Percentiles rank a stretch among this genome's conserved stretches.
Evolutionary conservation across 2,797 vertebrate genomes (phyloP).

Genomic region (Tragopan temminckii): DNA sequence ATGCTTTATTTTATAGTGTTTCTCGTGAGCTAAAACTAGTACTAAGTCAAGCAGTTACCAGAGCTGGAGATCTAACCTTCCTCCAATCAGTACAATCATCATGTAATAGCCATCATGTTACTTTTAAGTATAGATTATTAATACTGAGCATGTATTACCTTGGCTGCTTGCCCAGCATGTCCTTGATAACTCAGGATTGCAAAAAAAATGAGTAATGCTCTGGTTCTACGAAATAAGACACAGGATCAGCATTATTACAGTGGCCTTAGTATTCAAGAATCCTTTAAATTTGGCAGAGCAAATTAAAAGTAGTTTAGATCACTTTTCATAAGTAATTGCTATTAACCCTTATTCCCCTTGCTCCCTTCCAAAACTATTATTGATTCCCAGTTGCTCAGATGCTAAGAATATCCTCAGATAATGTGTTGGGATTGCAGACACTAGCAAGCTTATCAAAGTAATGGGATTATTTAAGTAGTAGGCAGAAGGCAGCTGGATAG

Average conservation of each 20-base stretch:
- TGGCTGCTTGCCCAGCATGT: constrained; percentile 79
- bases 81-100: constrained; percentile 28
- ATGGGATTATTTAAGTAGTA: neutral
- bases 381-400: constrained; percentile 59
- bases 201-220: constrained; percentile 73
- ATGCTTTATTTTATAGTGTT: constrained; percentile 60
- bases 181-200: constrained; percentile 79
- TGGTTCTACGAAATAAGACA: constrained; percentile 68
- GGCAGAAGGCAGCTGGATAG: neutral
- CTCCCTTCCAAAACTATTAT: constrained; percentile 24
- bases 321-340: constrained; percentile 59
- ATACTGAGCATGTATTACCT: constrained; percentile 73
- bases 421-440: constrained; percentile 42
- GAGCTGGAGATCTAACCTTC: constrained; percentile 43
- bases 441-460: constrained; percentile 47
- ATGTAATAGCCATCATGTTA: constrained; percentile 66
- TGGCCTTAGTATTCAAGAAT: constrained; percentile 65
- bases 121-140: constrained; percentile 78
- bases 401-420: constrained; percentile 45
- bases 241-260: constrained; percentile 70
- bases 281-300: constrained; percentile 61
- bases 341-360: constrained; percentile 49
- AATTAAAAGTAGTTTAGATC: constrained; percentile 71
- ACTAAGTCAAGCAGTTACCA: constrained; percentile 63
- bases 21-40: constrained; percentile 69